Evolutionary conservation across 2,113 vertebrate genomes (phyloP).

Genomic region (Rhodinocichla rosea): DNA sequence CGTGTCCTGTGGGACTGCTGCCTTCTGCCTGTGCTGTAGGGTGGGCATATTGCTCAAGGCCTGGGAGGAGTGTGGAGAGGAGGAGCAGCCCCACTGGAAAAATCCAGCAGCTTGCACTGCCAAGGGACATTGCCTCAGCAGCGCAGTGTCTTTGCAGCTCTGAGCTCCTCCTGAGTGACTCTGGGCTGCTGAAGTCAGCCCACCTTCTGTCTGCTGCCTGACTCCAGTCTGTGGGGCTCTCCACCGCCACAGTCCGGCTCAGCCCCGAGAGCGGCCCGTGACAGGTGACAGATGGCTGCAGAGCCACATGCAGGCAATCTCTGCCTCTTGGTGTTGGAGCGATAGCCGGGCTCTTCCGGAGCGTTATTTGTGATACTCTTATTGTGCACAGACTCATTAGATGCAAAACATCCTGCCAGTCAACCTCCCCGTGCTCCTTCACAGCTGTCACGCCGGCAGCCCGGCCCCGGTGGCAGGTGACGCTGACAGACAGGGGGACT

Average conservation of each 20-base stretch:
- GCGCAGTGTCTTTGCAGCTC: not conserved
- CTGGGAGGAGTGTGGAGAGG: accelerated
- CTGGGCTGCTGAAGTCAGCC: not conserved
- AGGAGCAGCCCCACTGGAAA: not conserved
- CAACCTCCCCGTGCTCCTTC: slow-evolving; percentile 41
- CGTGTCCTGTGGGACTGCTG: not conserved
- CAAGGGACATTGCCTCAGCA: not conserved
- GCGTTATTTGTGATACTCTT: slow-evolving; percentile 18
- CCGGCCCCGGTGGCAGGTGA: slow-evolving; percentile 30
- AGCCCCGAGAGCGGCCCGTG: slow-evolving; percentile 14
- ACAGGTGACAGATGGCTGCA: slow-evolving; percentile 68
- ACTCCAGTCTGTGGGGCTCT: not conserved
- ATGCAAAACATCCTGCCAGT: slow-evolving; percentile 64
- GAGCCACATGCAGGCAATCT: slow-evolving; percentile 30
- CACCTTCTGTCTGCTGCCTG: not conserved
- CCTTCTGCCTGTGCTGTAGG: not conserved
- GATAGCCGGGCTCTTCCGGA: slow-evolving; percentile 44
- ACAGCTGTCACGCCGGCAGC: slow-evolving; percentile 57
- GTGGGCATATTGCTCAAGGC: not conserved
- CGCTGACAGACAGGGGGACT: not conserved
- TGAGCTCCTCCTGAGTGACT: not conserved
- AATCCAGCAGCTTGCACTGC: not conserved
- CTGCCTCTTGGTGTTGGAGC: slow-evolving; percentile 26
- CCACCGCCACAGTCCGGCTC: not conserved
- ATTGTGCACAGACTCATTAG: slow-evolving; percentile 62